Percentiles rank a stretch among this genome's conserved stretches.
Evolutionary conservation across 2,888 invertebrate species (phyloP).

Genomic region (Agonopterix heracliana): DNA sequence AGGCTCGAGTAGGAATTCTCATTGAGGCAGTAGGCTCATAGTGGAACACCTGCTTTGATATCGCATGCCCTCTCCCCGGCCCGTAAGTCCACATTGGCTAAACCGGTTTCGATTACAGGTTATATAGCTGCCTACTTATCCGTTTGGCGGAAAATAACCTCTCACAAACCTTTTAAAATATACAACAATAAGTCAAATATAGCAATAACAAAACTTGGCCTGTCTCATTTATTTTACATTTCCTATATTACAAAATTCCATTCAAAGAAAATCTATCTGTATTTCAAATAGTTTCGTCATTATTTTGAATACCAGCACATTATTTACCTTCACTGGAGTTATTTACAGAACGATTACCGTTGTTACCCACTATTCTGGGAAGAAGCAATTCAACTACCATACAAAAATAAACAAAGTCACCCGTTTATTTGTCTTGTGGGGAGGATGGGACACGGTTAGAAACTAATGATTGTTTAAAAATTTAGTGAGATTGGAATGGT

Average conservation of each 20-base stretch:
- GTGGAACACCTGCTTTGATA: constrained; percentile 73
- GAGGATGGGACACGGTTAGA: constrained; percentile 44
- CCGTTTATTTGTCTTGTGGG: constrained; percentile 63
- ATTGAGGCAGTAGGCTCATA: constrained; percentile 64
- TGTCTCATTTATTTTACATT: too few species aligned
- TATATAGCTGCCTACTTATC: constrained; percentile 66
- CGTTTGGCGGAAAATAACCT: constrained; percentile 72
- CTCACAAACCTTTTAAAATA: constrained; percentile 36
- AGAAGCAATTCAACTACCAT: constrained; percentile 60
- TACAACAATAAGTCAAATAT: too few species aligned
- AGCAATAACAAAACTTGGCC: too few species aligned
- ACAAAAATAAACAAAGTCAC: constrained; percentile 66
- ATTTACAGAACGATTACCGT: constrained; percentile 61
- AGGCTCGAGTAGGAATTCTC: constrained; percentile 63
- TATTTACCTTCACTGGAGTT: constrained; percentile 24
- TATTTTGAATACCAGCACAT: background rate
- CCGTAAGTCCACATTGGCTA: constrained; percentile 68
- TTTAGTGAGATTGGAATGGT: constrained; percentile 36
- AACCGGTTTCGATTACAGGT: constrained; percentile 75
- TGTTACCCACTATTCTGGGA: constrained; percentile 56
- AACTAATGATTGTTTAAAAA: constrained; percentile 60
- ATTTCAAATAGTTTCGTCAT: background rate
- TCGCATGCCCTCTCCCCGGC: constrained; percentile 66
- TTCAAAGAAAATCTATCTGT: background rate
- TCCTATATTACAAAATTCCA: constrained; percentile 5